phyloP scores from a whole-genome alignment of 1,140 invertebrate genomes.

The Nilaparvata lugens region DNA sequence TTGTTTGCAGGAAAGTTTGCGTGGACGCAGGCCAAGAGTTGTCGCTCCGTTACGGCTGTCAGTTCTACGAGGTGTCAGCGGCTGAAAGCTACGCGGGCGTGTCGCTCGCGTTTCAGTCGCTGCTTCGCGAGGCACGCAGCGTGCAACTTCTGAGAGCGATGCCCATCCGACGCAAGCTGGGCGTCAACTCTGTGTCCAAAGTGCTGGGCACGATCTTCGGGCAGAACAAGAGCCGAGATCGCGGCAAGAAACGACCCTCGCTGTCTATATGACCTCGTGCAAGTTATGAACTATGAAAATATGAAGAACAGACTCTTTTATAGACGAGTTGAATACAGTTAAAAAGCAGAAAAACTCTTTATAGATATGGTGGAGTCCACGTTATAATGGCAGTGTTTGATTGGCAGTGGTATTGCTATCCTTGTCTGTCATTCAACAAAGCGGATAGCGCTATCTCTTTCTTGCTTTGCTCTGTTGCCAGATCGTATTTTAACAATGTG shows the following conservation, averaged over 20 bases:
- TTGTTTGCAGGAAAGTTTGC: constrained; percentile 52
- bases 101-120: constrained; percentile 65
- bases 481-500: no score
- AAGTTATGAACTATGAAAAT: no score
- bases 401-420: no score
- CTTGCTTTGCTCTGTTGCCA: no score
- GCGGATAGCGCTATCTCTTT: no score
- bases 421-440: no score
- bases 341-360: no score
- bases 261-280: constrained; percentile 47
- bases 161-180: constrained; percentile 59
- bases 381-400: no score
- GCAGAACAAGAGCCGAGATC: constrained; percentile 55
- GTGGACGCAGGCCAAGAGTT: constrained; percentile 73
- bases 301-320: no score
- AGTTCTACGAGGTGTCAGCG: constrained; percentile 78
- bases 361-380: no score
- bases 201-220: constrained; percentile 69
- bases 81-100: constrained; percentile 71
- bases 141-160: constrained; percentile 59
- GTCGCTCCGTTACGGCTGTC: constrained; percentile 65
- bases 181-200: constrained; percentile 69
- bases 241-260: constrained; percentile 63
- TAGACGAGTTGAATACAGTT: no score
- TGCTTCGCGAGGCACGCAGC: constrained; percentile 61